Conservation (phyloP, 2,797 vertebrate genomes). For the Sitta carolinensis region DNA sequence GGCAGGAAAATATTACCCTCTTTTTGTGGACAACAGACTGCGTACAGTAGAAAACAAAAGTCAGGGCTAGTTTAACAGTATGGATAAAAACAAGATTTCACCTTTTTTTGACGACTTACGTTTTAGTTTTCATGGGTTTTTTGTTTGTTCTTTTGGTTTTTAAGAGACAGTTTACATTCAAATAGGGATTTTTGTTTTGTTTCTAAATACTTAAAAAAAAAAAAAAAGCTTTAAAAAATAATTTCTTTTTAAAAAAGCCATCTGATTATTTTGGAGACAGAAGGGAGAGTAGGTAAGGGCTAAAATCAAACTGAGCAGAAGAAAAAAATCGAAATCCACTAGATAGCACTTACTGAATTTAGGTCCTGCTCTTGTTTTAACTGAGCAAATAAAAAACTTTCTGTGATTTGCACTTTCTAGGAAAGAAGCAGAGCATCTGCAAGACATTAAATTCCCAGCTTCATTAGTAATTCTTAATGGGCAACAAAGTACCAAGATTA, state of each 20-base stretch:
- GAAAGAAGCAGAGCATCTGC: constrained; percentile 1
- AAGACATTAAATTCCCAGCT: constrained; percentile 4
- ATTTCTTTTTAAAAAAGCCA: background rate
- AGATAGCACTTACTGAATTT: background rate
- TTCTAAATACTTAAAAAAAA: background rate
- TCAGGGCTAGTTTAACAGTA: constrained; percentile 25
- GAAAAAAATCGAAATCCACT: background rate
- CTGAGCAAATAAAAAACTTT: constrained; percentile 23
- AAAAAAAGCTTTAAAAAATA: background rate
- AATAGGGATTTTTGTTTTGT: background rate
- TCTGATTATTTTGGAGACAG: background rate
- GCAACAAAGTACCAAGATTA: constrained; percentile 34
- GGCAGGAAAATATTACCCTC: constrained; percentile 54
- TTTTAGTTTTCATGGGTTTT: background rate
- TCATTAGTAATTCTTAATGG: constrained; percentile 5
- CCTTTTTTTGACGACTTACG: constrained; percentile 18
- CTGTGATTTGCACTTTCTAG: constrained; percentile 26
- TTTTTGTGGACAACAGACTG: constrained; percentile 44
- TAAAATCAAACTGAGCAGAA: constrained; percentile 17
- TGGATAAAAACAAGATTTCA: constrained; percentile 40
- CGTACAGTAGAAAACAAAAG: constrained; percentile 66
- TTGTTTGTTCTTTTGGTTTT: background rate
- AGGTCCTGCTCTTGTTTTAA: constrained; percentile 33
- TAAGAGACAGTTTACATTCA: constrained; percentile 20
- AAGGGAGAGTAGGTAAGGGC: background rate